phyloP scores from a whole-genome alignment of 2,797 vertebrate genomes.

The Sebastes taczanowskii region DNA sequence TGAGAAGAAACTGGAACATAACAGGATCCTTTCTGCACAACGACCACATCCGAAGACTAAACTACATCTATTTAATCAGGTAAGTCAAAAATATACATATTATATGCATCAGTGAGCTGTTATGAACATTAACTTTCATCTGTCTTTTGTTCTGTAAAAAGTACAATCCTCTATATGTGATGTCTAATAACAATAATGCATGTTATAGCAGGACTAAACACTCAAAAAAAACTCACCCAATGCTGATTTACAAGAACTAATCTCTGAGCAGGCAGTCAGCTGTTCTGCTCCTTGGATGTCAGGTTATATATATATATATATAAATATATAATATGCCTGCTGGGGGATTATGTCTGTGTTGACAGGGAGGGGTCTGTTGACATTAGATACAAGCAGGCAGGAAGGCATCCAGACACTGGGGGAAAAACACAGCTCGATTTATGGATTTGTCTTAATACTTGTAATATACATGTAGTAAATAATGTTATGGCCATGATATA shows the following conservation, averaged over 20 bases:
- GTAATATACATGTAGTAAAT: not conserved
- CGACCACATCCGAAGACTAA: not conserved
- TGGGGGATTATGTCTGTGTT: not conserved
- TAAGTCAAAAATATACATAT: not conserved
- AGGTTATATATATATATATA: not conserved
- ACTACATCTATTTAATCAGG: not conserved
- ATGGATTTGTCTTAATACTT: not conserved
- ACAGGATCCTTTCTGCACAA: not conserved
- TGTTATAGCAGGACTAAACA: not conserved
- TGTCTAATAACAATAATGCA: not conserved
- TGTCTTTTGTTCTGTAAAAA: constrained; percentile 36
- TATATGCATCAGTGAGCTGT: rapidly evolving
- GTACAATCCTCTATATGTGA: not conserved
- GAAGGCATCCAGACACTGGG: not conserved
- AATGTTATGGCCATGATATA: not conserved
- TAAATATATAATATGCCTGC: not conserved
- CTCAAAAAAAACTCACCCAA: not conserved
- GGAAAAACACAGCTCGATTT: constrained; percentile 9
- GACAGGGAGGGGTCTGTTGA: constrained; percentile 16
- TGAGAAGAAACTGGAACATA: not conserved
- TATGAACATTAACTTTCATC: not conserved
- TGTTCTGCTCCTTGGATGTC: not conserved
- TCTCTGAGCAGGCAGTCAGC: not conserved
- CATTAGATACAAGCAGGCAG: not conserved
- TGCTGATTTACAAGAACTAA: not conserved